Conservation (phyloP, 2,888 invertebrate species). For the Lasioglossum marginatum region DNA sequence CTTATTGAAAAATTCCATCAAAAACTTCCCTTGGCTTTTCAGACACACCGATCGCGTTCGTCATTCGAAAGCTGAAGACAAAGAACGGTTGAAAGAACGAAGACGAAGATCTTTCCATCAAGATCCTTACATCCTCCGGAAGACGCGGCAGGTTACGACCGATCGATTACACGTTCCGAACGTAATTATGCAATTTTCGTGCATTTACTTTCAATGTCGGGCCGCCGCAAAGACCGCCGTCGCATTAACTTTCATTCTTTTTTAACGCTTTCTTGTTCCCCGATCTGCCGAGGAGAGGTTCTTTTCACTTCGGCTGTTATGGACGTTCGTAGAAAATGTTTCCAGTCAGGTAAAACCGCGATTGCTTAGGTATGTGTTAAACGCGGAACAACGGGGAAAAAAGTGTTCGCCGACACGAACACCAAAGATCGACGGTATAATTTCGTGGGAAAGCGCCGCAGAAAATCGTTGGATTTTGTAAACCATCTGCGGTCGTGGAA, state of each 20-base stretch:
- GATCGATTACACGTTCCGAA: conserved; percentile 2
- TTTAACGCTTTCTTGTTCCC: conserved; percentile 51
- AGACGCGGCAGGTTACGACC: neutral
- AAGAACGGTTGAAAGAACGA: neutral
- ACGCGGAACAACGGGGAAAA: neutral
- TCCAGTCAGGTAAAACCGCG: neutral
- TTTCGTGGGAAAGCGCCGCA: conserved; percentile 13
- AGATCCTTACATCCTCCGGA: neutral
- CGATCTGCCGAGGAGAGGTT: neutral
- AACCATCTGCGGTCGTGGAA: neutral
- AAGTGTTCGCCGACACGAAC: neutral
- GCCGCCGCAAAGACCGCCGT: neutral
- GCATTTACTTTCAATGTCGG: conserved; percentile 45
- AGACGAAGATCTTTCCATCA: neutral
- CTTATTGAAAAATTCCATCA: neutral
- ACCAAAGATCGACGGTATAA: neutral
- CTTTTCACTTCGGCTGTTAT: conserved; percentile 32
- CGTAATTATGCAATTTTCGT: conserved; percentile 43
- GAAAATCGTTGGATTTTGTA: neutral
- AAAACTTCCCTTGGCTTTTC: neutral
- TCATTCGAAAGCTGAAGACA: neutral
- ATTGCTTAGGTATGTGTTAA: conserved; percentile 12
- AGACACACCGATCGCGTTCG: neutral
- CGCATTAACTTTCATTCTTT: conserved; percentile 53
- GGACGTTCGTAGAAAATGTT: conserved; percentile 34